Percentiles rank a stretch among this genome's conserved stretches.
Conservation (phyloP, 2,888 invertebrate species). For the Drosophila lutescens region DNA sequence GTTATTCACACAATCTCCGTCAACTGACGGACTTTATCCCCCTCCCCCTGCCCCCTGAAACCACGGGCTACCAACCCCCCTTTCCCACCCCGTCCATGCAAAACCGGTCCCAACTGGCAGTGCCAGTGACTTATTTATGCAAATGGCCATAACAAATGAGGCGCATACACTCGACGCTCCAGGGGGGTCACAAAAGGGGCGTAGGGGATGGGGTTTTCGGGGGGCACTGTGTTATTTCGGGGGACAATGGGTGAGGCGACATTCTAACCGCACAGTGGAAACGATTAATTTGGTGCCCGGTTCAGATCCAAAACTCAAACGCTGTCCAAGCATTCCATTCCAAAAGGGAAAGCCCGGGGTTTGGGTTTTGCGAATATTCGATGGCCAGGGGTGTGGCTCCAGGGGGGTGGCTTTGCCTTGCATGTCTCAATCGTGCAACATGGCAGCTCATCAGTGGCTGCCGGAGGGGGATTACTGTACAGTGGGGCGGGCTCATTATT, state of each 20-base stretch:
- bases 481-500: constrained; percentile 62
- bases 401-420: constrained; percentile 34
- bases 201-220: not conserved
- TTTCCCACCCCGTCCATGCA: constrained; percentile 1
- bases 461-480: constrained; percentile 13
- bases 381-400: constrained; percentile 7
- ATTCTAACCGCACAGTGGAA: constrained; percentile 69
- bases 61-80: not conserved
- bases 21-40: constrained; percentile 24
- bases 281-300: constrained; percentile 70
- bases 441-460: constrained; percentile 48
- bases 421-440: constrained; percentile 66
- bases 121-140: constrained; percentile 79
- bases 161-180: constrained; percentile 54
- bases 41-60: not conserved
- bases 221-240: not conserved
- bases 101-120: constrained; percentile 57
- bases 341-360: constrained; percentile 40
- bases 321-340: constrained; percentile 30
- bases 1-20: constrained; percentile 74
- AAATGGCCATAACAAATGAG: constrained; percentile 80
- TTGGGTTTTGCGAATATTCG: constrained; percentile 6
- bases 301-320: constrained; percentile 26
- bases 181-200: not conserved
- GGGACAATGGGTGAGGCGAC: constrained; percentile 15